Base-by-base conservation (phyloP, 1,140 invertebrate species). In the Macrosteles quadrilineatus region DNA sequence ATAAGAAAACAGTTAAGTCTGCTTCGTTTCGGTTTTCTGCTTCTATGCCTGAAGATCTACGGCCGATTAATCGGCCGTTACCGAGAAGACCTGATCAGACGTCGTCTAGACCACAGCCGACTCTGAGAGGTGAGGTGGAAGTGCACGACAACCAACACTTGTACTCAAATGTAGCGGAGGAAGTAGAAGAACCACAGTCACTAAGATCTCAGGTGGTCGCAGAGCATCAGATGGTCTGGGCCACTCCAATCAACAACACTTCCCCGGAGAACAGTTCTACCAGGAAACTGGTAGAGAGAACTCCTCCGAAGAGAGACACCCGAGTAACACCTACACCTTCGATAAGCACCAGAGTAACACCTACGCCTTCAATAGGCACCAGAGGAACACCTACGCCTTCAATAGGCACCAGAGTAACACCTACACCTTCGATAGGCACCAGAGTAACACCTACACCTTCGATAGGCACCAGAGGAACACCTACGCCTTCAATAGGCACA, bases 1-100 rank as follows among this genome's bases (percentile, higher is more conserved):
- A 73, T 62, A 73, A 73, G 55, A 73, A 72, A 36, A 73, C 73
- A 1, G 73, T 73, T 2, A 73, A 73, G 50, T 73, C 73, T 0
- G 73, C 73, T 21, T 73, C 73, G 1, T 73, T 73, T 32, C 50
- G 73, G 47, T 73, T 69, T 65, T 73, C 73, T 21, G 69, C 73
- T 0, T 72, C 70, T 31, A 57, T 66, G 32, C 67, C 64, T 29
- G 67, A 72, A 64, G 69, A 67, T 32, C 21, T 64, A 17, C 47
- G 65, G 31, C 69, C 72, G 6, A 21, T 71, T 21, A 68, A 68
- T 25, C 67, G 45, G 14, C 67, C 47, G 17, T n/a, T 69, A 59
- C 67, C 53, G 1, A 29, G 30, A 12, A 31, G 50, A 59, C 67
- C 67, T 11, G 36, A 55, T 19, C 30, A 71, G n/a, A 50, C 45